Evolutionary conservation across 2,888 invertebrate species (phyloP), one percentile per base, ranked within the genome.

Genomic region (Mimumesa dahlbomi): DNA sequence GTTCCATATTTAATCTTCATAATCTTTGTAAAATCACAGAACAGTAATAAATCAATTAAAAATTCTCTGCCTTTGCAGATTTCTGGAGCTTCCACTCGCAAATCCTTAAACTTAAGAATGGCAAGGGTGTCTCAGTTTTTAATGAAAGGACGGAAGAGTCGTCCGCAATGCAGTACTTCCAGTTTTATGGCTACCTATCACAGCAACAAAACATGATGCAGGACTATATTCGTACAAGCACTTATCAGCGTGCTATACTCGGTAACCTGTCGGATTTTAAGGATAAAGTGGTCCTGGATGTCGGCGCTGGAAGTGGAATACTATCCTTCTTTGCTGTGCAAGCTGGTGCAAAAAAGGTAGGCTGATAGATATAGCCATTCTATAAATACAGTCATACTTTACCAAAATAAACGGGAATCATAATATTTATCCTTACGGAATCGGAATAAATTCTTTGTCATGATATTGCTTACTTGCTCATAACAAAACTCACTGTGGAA

Each of bases 121-220:
- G 94, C 46, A 93, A 93, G 85, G 93, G 93, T 52, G 87, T 91
- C 1, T 98, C 98, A 0, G 96, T 96, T 77, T 98, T 99, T 90
- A 95, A 97, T 58, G 96, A 97, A 83, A 93, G 99, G 86, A 99
- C 99, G 19, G 99, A 99, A 89, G 98, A 98, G 89, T 97, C 98
- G 1, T 99, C 99, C 57, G 99, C 99, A 73, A 95, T 96, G 91
- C 99, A 99, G 90, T 99, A 99, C 92, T 99, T 99, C 89, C 98
- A 99, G 92, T 99, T 99, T 91, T 99, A 99, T 90, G 98, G 99
- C 75, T 99, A 98, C 91, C 91, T 99, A 81, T 98, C 98, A 62
- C 99, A 99, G 89, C 99, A 99, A 90, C 99, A 99, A 90, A 99
- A 99, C 89, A 99, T 99, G 99, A 96, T 99, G 96, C 99, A 99